Percentiles rank a stretch among this genome's conserved stretches.
Evolutionary conservation across 2,888 invertebrate species (phyloP).

Genomic region (Arrhopalites spinosus): DNA sequence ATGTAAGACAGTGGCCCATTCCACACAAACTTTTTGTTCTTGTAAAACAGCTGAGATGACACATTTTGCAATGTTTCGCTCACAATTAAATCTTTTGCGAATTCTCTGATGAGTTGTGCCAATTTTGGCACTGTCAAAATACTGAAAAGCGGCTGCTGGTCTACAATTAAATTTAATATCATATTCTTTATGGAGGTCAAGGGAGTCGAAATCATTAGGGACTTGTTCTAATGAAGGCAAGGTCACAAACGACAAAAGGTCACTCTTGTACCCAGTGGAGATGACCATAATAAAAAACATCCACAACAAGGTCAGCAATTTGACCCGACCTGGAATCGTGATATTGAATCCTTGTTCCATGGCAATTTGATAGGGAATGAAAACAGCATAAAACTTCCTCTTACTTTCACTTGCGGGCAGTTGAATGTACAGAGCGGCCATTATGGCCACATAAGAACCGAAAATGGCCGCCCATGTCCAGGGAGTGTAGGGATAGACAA

Average conservation of each 20-base stretch:
- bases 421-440: not conserved
- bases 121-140: constrained; percentile 20
- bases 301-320: not conserved
- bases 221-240: constrained; percentile 8
- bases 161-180: constrained; percentile 12
- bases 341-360: constrained; percentile 26
- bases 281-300: constrained; percentile 24
- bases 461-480: not conserved
- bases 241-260: constrained; percentile 1
- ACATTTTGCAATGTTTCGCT: constrained; percentile 2
- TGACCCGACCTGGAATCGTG: not conserved
- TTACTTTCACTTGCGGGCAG: not conserved
- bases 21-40: not conserved
- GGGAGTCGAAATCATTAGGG: not conserved
- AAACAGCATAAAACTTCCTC: not conserved
- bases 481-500: constrained; percentile 16
- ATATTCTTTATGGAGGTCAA: constrained; percentile 5
- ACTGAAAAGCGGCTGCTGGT: constrained; percentile 10
- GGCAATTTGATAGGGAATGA: constrained; percentile 19
- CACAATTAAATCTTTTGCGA: not conserved
- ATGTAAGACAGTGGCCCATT: not conserved
- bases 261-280: constrained; percentile 15
- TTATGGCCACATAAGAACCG: not conserved
- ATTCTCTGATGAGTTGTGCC: not conserved
- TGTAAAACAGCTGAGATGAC: constrained; percentile 6